Evolutionary conservation across 2,797 vertebrate genomes (phyloP).

Genomic region (Melanotaenia nigrans): DNA sequence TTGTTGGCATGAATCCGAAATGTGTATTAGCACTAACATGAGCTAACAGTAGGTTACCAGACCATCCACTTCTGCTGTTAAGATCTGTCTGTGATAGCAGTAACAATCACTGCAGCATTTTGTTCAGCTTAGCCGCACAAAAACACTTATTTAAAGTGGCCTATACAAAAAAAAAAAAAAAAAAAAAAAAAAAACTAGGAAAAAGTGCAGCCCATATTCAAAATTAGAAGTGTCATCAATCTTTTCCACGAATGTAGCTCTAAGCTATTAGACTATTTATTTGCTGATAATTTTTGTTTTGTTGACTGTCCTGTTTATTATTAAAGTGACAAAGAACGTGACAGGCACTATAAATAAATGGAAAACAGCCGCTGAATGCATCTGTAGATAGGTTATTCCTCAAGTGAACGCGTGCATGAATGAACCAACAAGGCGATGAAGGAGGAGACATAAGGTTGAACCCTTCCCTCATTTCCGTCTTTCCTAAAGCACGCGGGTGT

Average conservation of each 20-base stretch:
- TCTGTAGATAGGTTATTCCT: not conserved
- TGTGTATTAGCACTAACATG: not conserved
- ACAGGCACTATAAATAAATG: too few species aligned
- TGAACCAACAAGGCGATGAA: slow-evolving; percentile 28
- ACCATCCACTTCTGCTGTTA: not conserved
- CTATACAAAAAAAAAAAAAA: not conserved
- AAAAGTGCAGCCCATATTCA: not conserved
- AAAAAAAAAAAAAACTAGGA: not conserved
- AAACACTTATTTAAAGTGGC: too few species aligned
- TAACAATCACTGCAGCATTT: not conserved
- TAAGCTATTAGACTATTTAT: too few species aligned
- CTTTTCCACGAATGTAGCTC: too few species aligned
- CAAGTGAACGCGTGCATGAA: slow-evolving; percentile 27
- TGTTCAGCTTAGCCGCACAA: not conserved
- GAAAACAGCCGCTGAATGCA: too few species aligned
- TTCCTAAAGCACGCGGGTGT: slow-evolving; percentile 31
- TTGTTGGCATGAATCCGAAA: not conserved
- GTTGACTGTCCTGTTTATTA: too few species aligned
- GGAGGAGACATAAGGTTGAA: slow-evolving; percentile 20
- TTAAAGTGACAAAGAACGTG: too few species aligned
- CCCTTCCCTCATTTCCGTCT: slow-evolving; percentile 7
- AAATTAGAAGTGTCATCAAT: not conserved
- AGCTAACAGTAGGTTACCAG: not conserved
- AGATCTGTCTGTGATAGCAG: not conserved
- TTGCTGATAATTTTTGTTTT: too few species aligned